phyloP scores from a whole-genome alignment of 2,113 vertebrate species.

The Panthera uncia region DNA sequence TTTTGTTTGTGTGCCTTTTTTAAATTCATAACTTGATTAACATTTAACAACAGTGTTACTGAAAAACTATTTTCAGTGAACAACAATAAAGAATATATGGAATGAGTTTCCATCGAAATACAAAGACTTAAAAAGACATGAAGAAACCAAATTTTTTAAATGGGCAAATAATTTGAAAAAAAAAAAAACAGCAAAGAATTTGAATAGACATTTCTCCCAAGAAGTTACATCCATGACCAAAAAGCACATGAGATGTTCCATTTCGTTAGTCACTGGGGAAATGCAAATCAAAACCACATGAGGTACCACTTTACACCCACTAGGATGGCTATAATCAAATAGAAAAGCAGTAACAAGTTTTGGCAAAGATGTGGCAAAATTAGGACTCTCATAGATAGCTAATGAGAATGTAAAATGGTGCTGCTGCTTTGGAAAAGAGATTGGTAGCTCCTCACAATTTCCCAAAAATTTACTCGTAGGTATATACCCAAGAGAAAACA shows the following conservation, averaged over 20 bases:
- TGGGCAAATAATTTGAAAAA: not conserved
- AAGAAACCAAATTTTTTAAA: not conserved
- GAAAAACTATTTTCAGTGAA: constrained; percentile 3
- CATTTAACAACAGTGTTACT: not conserved
- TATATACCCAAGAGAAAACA: not conserved
- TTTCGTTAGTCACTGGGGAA: not conserved
- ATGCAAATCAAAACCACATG: not conserved
- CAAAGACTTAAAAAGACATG: not conserved
- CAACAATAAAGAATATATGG: not conserved
- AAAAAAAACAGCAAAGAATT: not conserved
- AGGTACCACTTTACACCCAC: not conserved
- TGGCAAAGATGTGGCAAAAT: not conserved
- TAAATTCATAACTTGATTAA: not conserved
- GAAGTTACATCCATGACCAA: not conserved
- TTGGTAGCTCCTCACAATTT: not conserved
- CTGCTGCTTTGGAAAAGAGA: not conserved
- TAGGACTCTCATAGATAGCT: not conserved
- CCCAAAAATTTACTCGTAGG: not conserved
- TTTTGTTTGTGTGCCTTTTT: not conserved
- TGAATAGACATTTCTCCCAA: not conserved
- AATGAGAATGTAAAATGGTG: not conserved
- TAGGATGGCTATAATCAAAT: not conserved
- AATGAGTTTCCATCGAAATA: not conserved
- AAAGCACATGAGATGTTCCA: not conserved
- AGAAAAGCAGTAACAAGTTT: not conserved